Percentiles rank a stretch among this genome's conserved stretches.
These are phyloP conservation scores for Bradynema listronoti DNA, from an alignment of 1,140 invertebrate species.

Conservation along the genomic window DNA sequence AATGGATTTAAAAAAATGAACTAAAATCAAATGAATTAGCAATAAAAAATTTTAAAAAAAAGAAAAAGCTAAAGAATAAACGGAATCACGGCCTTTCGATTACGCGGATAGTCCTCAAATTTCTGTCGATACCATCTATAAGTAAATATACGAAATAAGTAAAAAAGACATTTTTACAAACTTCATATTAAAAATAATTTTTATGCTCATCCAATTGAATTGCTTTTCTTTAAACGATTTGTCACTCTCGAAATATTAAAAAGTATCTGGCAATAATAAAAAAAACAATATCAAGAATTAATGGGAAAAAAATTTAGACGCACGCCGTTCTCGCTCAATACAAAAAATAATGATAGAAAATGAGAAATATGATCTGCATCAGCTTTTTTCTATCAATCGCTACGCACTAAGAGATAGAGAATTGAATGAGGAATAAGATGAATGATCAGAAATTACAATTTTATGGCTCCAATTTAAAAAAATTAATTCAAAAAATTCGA, in stretches of 20 bases:
- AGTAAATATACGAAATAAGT: neutral
- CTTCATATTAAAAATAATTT: neutral
- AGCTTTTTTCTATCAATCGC: too few relatives aligned
- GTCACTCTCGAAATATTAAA: too few relatives aligned
- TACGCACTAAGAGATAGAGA: constrained; percentile 4
- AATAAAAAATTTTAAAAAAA: too few relatives aligned
- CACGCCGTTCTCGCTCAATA: neutral
- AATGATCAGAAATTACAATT: too few relatives aligned
- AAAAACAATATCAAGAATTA: neutral
- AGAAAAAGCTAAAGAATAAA: constrained; percentile 52
- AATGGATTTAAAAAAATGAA: neutral
- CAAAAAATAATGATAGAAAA: neutral
- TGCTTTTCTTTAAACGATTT: neutral
- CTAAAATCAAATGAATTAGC: constrained; percentile 5
- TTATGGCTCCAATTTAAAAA: too few relatives aligned
- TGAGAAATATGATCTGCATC: neutral
- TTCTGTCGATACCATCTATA: constrained; percentile 59
- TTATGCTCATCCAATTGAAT: neutral
- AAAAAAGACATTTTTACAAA: neutral
- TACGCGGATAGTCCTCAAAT: constrained; percentile 60
- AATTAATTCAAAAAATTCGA: too few relatives aligned
- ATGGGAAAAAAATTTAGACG: neutral
- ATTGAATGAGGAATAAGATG: too few relatives aligned
- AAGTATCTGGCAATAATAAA: too few relatives aligned
- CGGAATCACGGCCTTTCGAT: constrained; percentile 62